A percentile compares a stretch with the other conserved stretches of the same genome.
Evolutionary conservation across 2,113 vertebrate genomes (phyloP).

Genomic region (Pterophyllum scalare): DNA sequence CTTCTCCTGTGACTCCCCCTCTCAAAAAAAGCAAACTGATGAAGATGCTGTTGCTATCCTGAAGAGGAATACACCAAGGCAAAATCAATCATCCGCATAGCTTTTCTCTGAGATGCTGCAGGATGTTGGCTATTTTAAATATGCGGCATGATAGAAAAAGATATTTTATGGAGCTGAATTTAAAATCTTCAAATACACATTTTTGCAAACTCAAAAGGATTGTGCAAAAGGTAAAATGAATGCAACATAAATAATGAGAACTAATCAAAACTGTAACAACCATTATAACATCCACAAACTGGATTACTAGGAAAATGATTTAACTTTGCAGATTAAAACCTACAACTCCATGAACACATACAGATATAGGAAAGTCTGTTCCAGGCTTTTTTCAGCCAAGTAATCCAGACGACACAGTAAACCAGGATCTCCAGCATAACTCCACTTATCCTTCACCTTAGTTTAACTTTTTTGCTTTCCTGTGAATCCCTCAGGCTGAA

Average conservation of each 20-base stretch:
- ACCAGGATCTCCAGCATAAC: not conserved
- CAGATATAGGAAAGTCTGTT: not conserved
- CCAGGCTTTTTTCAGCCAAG: not conserved
- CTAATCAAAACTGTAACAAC: not conserved
- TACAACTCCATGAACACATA: not conserved
- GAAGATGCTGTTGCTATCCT: conserved; percentile 81
- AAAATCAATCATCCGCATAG: conserved; percentile 74
- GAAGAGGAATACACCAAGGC: conserved; percentile 69
- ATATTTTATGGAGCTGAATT: not conserved
- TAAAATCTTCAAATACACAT: not conserved
- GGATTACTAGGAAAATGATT: not conserved
- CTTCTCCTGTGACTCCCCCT: conserved; percentile 76
- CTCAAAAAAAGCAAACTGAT: conserved; percentile 78
- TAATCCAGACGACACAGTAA: not conserved
- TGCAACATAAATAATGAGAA: not conserved
- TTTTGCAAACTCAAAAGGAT: not conserved
- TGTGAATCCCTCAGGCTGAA: not conserved
- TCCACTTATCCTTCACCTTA: not conserved
- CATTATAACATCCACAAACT: not conserved
- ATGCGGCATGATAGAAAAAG: not conserved
- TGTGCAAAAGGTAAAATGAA: not conserved
- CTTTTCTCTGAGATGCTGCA: conserved; percentile 45
- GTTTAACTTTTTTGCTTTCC: not conserved
- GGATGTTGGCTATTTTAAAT: conserved; percentile 16
- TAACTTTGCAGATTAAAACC: not conserved